Percentiles rank a stretch among this genome's conserved stretches.
phyloP scores from a whole-genome alignment of 2,888 invertebrate species.

The Drosophila longiperda region DNA sequence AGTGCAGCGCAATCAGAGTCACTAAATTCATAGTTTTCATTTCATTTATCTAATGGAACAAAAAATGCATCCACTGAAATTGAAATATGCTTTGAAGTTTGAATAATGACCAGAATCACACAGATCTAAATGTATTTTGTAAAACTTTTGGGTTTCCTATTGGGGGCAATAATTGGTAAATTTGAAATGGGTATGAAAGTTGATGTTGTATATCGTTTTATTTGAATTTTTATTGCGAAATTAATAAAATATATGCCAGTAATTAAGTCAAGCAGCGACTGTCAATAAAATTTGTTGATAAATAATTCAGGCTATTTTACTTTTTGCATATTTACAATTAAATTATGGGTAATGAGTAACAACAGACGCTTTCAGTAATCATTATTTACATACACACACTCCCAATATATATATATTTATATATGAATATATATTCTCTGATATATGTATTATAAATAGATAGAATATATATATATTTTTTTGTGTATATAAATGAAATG shows the following conservation, averaged over 20 bases:
- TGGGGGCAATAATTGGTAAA: not conserved
- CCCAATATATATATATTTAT: constrained; percentile 1
- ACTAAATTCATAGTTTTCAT: not conserved
- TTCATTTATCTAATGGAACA: not conserved
- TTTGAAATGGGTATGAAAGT: constrained; percentile 10
- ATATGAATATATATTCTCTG: not conserved
- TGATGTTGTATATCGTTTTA: constrained; percentile 8
- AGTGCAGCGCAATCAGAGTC: not conserved
- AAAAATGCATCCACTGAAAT: not conserved
- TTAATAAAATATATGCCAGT: constrained; percentile 80
- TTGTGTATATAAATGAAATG: constrained; percentile 13
- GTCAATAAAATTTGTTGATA: constrained; percentile 80
- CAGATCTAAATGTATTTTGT: not conserved
- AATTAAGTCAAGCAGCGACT: constrained; percentile 80
- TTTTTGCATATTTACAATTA: constrained; percentile 79
- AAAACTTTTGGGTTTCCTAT: not conserved
- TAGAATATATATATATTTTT: constrained; percentile 13
- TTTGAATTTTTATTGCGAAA: constrained; percentile 53
- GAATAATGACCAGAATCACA: not conserved
- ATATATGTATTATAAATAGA: constrained; percentile 11
- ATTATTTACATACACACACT: constrained; percentile 61
- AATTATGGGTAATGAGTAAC: constrained; percentile 79
- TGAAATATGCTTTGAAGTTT: not conserved
- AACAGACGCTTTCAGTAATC: constrained; percentile 78
- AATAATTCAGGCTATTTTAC: constrained; percentile 79